Evolutionary conservation across 2,888 invertebrate species (phyloP).

Genomic region (Spisula solida): DNA sequence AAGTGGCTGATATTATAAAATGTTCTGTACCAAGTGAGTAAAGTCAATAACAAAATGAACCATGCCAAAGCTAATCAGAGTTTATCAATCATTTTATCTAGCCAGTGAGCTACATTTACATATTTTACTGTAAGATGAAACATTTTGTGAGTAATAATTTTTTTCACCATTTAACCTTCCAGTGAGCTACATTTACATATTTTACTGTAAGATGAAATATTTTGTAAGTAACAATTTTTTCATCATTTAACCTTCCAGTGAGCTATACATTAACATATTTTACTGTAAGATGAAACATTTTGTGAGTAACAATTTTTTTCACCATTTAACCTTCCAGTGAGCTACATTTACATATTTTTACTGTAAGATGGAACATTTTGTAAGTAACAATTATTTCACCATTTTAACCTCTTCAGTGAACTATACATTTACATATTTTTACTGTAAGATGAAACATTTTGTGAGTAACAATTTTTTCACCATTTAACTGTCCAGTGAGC

Average conservation of each 20-base stretch:
- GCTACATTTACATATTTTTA: too few species aligned
- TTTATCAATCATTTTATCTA: background rate
- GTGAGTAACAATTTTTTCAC: too few species aligned
- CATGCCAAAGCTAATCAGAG: slow-evolving; percentile 4
- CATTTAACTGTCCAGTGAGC: too few species aligned
- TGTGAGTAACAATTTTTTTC: background rate
- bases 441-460: too few species aligned
- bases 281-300: background rate
- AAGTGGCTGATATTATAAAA: background rate
- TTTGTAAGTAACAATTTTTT: background rate
- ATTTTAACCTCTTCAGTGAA: too few species aligned
- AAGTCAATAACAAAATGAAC: background rate
- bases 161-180: background rate
- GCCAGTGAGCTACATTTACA: background rate
- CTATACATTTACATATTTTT: too few species aligned
- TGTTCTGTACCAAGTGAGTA: background rate
- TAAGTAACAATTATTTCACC: too few species aligned
- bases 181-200: background rate
- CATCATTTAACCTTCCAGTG: background rate
- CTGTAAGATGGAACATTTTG: too few species aligned
- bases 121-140: background rate
- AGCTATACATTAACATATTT: background rate
- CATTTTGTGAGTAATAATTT: background rate
- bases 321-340: too few species aligned
- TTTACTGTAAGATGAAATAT: background rate